phyloP scores from a whole-genome alignment of 2,888 invertebrate genomes.

The Balanococcus diminutus region DNA sequence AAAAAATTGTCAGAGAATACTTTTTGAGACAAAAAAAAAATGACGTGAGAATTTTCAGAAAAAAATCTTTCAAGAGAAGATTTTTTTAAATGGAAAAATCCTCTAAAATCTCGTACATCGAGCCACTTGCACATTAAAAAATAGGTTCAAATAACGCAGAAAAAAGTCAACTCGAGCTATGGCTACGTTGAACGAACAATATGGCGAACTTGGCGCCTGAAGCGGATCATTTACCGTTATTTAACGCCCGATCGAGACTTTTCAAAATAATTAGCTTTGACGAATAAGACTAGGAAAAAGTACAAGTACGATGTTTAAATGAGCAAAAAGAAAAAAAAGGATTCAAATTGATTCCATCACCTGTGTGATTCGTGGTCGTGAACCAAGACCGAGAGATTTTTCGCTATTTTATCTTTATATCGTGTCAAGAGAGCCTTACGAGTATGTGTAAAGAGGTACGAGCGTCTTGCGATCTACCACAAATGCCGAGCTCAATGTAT shows the following conservation, averaged over 20 bases:
- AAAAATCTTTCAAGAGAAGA: too few species aligned
- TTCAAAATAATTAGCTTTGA: neutral
- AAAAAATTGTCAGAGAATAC: too few species aligned
- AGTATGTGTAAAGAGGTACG: neutral
- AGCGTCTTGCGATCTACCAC: neutral
- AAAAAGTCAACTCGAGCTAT: too few species aligned
- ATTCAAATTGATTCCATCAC: neutral
- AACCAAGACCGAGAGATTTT: neutral
- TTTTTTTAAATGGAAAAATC: too few species aligned
- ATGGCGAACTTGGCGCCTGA: neutral
- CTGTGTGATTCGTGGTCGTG: constrained; percentile 16
- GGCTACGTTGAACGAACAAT: too few species aligned
- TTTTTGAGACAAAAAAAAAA: too few species aligned
- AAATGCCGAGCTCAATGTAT: neutral
- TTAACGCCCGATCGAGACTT: neutral
- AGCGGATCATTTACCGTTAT: neutral
- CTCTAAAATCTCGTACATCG: too few species aligned
- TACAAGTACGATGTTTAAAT: neutral
- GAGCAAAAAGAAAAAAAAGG: neutral
- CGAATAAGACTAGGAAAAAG: neutral
- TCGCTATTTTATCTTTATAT: neutral
- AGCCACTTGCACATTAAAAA: too few species aligned
- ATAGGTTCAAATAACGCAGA: too few species aligned
- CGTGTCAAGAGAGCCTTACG: neutral
- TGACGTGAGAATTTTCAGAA: too few species aligned